A percentile compares a stretch with the other conserved stretches of the same genome.
Conservation (phyloP, 2,888 invertebrate genomes). For the Ecliptopera silaceata region DNA sequence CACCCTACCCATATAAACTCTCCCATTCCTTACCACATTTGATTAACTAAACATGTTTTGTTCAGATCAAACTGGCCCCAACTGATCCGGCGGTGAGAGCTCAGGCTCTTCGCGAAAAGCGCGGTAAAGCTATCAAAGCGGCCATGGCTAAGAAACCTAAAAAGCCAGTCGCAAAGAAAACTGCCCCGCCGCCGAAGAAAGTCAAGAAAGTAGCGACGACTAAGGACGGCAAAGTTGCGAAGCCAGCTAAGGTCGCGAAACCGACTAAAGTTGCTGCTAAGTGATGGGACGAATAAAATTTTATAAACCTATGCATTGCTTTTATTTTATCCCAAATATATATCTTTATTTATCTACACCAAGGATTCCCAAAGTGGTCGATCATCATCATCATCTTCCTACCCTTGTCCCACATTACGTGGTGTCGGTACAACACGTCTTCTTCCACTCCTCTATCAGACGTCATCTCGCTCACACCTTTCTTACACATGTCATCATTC, state of each 20-base stretch:
- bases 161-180: conserved; percentile 74
- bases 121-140: conserved; percentile 78
- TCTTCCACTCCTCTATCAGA: no score
- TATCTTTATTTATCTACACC: no score
- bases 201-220: conserved; percentile 50
- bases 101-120: conserved; percentile 73
- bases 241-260: conserved; percentile 42
- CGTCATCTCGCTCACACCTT: no score
- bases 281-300: conserved; percentile 37
- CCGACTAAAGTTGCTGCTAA: conserved; percentile 37
- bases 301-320: conserved; percentile 27
- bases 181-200: conserved; percentile 67
- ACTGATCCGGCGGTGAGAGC: conserved; percentile 75
- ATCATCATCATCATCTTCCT: no score
- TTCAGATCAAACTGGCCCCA: conserved; percentile 75
- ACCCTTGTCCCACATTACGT: no score
- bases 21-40: not conserved
- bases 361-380: no score
- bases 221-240: conserved; percentile 39
- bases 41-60: conserved; percentile 7
- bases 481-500: no score
- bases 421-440: no score
- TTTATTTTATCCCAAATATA: not conserved
- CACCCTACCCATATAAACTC: not conserved
- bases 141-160: conserved; percentile 80